phyloP scores from a whole-genome alignment of 2,797 vertebrate genomes.

The Falco concolor region DNA sequence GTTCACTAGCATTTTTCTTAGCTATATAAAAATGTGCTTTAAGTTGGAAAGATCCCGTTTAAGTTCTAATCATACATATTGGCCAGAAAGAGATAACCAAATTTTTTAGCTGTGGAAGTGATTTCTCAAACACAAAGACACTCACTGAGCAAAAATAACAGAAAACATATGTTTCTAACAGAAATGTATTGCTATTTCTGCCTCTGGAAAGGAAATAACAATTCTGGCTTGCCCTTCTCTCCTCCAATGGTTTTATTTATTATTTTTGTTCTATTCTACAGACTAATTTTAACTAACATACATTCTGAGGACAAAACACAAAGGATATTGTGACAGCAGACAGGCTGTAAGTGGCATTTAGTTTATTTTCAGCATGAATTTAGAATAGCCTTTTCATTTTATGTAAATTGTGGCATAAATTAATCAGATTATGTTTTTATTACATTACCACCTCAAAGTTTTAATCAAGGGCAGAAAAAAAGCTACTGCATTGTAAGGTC shows the following conservation, averaged over 20 bases:
- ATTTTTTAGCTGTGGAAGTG: background rate
- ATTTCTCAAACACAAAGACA: background rate
- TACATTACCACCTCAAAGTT: background rate
- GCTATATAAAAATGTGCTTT: background rate
- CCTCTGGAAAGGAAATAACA: background rate
- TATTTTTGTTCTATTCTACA: background rate
- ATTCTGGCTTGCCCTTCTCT: background rate
- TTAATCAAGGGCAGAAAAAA: background rate
- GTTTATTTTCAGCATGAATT: background rate
- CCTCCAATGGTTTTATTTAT: background rate
- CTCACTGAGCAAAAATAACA: background rate
- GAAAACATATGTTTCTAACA: background rate
- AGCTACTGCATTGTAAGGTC: background rate
- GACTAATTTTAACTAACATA: background rate
- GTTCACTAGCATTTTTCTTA: background rate
- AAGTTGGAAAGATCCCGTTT: background rate
- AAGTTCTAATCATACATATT: background rate
- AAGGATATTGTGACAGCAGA: background rate
- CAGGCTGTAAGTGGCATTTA: background rate
- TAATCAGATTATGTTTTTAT: background rate
- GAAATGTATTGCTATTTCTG: background rate
- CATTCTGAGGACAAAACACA: background rate
- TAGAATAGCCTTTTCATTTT: background rate
- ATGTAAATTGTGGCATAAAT: background rate
- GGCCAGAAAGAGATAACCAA: background rate